These are phyloP conservation scores for Megamerina dolium DNA, from an alignment of 2,888 invertebrate genomes.

Conservation along the genomic window DNA sequence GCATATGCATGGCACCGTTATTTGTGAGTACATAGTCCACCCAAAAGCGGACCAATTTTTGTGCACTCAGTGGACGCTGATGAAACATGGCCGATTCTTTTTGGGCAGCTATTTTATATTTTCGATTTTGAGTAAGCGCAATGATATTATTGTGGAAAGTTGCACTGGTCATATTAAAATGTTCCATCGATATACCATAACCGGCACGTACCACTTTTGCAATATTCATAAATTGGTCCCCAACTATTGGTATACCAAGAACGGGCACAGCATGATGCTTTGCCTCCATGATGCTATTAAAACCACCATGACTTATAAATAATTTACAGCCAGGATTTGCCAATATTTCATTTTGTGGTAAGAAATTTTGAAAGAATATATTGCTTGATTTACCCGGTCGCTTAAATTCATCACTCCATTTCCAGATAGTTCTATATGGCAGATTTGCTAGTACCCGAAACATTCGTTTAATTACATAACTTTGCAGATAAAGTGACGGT, in stretches of 20 bases:
- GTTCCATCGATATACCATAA: constrained; percentile 21
- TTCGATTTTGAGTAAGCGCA: constrained; percentile 24
- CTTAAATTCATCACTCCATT: constrained; percentile 57
- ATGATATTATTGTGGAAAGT: no score
- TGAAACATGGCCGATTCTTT: constrained; percentile 48
- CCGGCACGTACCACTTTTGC: constrained; percentile 65
- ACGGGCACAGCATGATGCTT: constrained; percentile 72
- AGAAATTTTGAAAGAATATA: constrained; percentile 42
- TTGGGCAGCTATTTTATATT: constrained; percentile 34
- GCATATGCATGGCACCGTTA: constrained; percentile 51
- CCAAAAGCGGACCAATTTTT: constrained; percentile 53
- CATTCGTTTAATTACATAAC: constrained; percentile 46
- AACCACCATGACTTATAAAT: constrained; percentile 50
- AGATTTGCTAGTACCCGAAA: constrained; percentile 54
- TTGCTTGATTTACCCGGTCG: constrained; percentile 34
- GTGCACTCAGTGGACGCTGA: constrained; percentile 51
- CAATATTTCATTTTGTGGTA: constrained; percentile 65
- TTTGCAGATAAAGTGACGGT: constrained; percentile 1
- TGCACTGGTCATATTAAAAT: no score
- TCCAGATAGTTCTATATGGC: constrained; percentile 59
- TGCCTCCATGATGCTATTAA: constrained; percentile 69
- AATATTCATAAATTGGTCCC: constrained; percentile 70
- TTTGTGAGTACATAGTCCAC: constrained; percentile 53
- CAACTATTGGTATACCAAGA: constrained; percentile 68
- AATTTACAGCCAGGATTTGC: constrained; percentile 63